A percentile compares a stretch with the other conserved stretches of the same genome.
phyloP scores from a whole-genome alignment of 2,113 vertebrate genomes.

The Asarcornis scutulata region DNA sequence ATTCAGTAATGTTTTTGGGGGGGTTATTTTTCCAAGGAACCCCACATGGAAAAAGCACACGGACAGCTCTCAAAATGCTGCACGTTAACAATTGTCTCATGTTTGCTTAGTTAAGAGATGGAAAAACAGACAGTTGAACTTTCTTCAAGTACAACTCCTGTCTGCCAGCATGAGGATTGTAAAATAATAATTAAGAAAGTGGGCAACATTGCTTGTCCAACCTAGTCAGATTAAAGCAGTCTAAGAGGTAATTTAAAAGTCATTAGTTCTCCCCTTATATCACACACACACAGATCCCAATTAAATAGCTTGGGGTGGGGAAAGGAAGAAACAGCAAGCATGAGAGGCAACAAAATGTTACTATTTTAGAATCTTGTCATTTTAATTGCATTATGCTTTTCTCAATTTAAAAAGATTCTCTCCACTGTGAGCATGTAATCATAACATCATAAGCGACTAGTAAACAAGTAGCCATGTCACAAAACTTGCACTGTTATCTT shows the following conservation, averaged over 20 bases:
- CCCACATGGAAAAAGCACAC: not conserved
- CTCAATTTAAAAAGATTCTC: not conserved
- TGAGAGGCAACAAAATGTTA: not conserved
- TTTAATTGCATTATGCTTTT: not conserved
- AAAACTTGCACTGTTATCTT: slow-evolving; percentile 14
- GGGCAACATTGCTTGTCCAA: not conserved
- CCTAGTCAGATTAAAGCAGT: not conserved
- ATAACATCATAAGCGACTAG: not conserved
- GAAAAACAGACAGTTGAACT: not conserved
- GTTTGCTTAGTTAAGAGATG: not conserved
- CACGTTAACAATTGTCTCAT: not conserved
- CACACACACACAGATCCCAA: not conserved
- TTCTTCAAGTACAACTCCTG: not conserved
- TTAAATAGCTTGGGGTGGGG: not conserved
- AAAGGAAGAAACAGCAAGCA: not conserved
- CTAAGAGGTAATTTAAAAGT: not conserved
- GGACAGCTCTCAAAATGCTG: not conserved
- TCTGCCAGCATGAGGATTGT: not conserved
- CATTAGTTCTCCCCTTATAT: not conserved
- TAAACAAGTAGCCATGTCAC: not conserved
- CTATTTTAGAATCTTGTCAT: not conserved
- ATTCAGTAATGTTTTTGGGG: not conserved
- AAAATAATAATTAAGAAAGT: not conserved
- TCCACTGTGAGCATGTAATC: not conserved
- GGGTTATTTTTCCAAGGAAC: not conserved